A percentile compares a stretch with the other conserved stretches of the same genome.
These are phyloP conservation scores for Drosophila neotestacea DNA, from an alignment of 2,888 invertebrate species.

Conservation along the genomic window DNA sequence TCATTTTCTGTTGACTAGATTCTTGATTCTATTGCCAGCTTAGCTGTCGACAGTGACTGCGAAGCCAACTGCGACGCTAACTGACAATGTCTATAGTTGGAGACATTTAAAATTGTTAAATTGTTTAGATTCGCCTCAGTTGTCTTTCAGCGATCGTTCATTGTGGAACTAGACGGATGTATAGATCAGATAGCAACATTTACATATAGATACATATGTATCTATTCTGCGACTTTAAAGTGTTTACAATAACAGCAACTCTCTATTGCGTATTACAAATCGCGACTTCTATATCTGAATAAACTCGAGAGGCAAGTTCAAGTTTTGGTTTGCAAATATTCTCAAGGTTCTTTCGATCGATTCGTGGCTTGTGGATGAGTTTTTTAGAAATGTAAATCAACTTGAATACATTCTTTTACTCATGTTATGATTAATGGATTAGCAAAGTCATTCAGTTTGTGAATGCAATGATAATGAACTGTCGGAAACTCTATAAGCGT, in stretches of 20 bases:
- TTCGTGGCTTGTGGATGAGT: conserved; percentile 19
- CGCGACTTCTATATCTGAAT: conserved; percentile 15
- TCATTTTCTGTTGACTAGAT: conserved; percentile 11
- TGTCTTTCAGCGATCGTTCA: conserved; percentile 65
- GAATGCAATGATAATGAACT: conserved; percentile 5
- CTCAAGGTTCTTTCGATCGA: conserved; percentile 35
- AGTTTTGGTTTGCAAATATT: conserved; percentile 33
- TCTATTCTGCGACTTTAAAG: conserved; percentile 14
- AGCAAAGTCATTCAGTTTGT: conserved; percentile 4
- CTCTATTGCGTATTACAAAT: conserved; percentile 40
- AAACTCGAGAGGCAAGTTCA: conserved; percentile 50
- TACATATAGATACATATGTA: conserved; percentile 1
- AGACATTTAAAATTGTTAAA: conserved; percentile 60
- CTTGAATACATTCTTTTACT: conserved; percentile 1
- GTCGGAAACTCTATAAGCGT: not conserved
- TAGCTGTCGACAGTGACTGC: conserved; percentile 1
- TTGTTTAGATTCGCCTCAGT: conserved; percentile 56
- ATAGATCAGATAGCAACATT: conserved; percentile 4
- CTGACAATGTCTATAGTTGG: conserved; percentile 17
- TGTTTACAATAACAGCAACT: conserved; percentile 28
- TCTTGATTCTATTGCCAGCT: conserved; percentile 24
- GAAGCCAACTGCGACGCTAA: conserved; percentile 15
- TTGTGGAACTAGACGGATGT: conserved; percentile 39
- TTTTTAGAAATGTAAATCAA: conserved; percentile 21
- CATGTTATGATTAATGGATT: conserved; percentile 10